Evolutionary conservation across 92 coral and sea anemone species (phyloP), one percentile per base, ranked within the genome.

Genomic region (Epizoanthus stellaris): DNA sequence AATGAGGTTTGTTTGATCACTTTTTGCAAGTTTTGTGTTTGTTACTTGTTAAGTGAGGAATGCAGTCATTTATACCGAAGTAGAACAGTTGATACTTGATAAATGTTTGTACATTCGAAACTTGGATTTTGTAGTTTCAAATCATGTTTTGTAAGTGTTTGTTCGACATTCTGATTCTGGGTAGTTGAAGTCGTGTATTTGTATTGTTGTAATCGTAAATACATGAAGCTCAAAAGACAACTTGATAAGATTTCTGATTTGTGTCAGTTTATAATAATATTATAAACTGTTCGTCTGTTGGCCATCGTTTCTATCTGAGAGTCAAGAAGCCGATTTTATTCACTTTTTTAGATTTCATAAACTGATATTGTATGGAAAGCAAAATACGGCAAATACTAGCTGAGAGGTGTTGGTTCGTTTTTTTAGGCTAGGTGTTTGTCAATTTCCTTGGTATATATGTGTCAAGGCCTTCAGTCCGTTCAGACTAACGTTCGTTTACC

Each of bases 1-100:
- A 94, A 91, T 76, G 98, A 94, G 98, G 98, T 94, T 82, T 67
- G 85, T 80, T 82, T 53, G 57, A 21, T 58, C 7, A 54, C 42
- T 30, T 47, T 73, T 19, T 70, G 70, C 74, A 20, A 61, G 80
- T 67, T 83, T 79, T 42, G 36, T 54, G n/a, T 15, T 47, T 70
- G 71, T 45, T 45, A 38, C 23, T 45, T 53, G 30, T 62, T 16
- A 21, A 42, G 40, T n/a, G 20, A 77, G 82, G 82, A 61, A 77
- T 60, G 70, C 25, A 66, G 52, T 45, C 52, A 45, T 6, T 45
- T 52, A 52, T 52, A 3, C 56, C 56, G 56, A 52, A 52, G 56
- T 10, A 52, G 56, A 2, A 52, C n/a, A 17, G n/a, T 7, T 68
- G 34, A 30, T 25, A 17, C 9, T 7, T 68, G 34, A 30, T 25